phyloP scores from a whole-genome alignment of 2,888 invertebrate genomes.

The Dynastes grantii region DNA sequence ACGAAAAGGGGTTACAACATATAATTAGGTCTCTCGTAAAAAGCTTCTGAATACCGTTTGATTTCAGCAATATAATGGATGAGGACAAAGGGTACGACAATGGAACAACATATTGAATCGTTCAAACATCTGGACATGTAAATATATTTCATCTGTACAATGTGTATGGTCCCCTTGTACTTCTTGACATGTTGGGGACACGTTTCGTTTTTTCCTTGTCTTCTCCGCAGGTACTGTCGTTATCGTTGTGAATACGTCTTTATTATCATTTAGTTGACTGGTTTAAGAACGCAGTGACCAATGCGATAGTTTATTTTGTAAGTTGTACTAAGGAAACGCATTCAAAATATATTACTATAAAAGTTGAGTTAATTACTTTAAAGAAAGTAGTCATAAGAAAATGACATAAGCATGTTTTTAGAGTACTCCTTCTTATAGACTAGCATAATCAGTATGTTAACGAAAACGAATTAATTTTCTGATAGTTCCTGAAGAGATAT shows the following conservation, averaged over 20 bases:
- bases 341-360: too few relatives aligned
- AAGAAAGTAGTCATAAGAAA: too few relatives aligned
- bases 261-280: conserved; percentile 21
- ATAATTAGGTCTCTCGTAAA: conserved; percentile 49
- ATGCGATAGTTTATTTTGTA: neutral
- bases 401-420: too few relatives aligned
- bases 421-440: too few relatives aligned
- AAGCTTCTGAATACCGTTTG: conserved; percentile 50
- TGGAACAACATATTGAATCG: conserved; percentile 44
- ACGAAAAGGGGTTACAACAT: conserved; percentile 44
- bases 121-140: conserved; percentile 56
- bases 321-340: too few relatives aligned
- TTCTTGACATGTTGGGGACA: conserved; percentile 31
- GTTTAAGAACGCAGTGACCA: neutral
- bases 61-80: conserved; percentile 48
- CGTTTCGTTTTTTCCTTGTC: conserved; percentile 14
- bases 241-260: conserved; percentile 20
- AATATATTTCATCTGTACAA: conserved; percentile 53
- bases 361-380: too few relatives aligned
- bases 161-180: conserved; percentile 35
- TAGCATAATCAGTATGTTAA: too few relatives aligned
- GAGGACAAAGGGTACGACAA: conserved; percentile 46
- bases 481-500: too few relatives aligned
- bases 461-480: too few relatives aligned
- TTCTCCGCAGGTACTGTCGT: neutral